Evolutionary conservation across 1,140 invertebrate species (phyloP).

Genomic region (Drosophila sucinea): DNA sequence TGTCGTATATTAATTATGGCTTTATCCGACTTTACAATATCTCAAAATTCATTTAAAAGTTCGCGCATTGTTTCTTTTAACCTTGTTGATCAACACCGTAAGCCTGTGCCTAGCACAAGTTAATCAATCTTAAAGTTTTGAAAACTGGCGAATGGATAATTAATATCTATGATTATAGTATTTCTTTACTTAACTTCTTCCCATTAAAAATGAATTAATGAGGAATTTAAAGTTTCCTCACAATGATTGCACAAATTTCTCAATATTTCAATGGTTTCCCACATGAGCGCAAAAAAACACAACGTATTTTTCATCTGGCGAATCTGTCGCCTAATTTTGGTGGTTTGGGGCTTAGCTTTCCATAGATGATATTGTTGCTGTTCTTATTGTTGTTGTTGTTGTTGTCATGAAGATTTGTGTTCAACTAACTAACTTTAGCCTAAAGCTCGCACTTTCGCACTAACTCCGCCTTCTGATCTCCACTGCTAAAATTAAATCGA

Average conservation of each 20-base stretch:
- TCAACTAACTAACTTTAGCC: conserved; percentile 76
- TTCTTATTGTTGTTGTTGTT: conserved; percentile 38
- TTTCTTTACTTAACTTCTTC: too few relatives aligned
- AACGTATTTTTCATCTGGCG: conserved; percentile 29
- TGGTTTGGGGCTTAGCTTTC: conserved; percentile 83
- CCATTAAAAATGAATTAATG: not conserved
- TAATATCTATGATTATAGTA: too few relatives aligned
- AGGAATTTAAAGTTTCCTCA: not conserved
- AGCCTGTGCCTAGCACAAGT: not conserved
- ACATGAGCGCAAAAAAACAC: conserved; percentile 45
- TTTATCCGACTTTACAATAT: too few relatives aligned
- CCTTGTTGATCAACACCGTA: not conserved
- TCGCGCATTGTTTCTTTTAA: not conserved
- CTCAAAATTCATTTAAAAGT: too few relatives aligned
- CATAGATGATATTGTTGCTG: conserved; percentile 37
- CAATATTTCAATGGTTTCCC: not conserved
- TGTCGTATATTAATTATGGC: not conserved
- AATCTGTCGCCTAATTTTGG: conserved; percentile 50
- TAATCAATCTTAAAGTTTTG: not conserved
- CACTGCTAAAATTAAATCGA: conserved; percentile 27
- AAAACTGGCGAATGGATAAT: not conserved
- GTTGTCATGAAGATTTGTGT: conserved; percentile 68
- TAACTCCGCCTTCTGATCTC: conserved; percentile 52
- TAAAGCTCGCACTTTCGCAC: conserved; percentile 69
- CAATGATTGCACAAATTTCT: conserved; percentile 28